Percentiles rank a stretch among this genome's conserved stretches.
Evolutionary conservation across 2,888 invertebrate species (phyloP).

Genomic region (Poecilus cupreus): DNA sequence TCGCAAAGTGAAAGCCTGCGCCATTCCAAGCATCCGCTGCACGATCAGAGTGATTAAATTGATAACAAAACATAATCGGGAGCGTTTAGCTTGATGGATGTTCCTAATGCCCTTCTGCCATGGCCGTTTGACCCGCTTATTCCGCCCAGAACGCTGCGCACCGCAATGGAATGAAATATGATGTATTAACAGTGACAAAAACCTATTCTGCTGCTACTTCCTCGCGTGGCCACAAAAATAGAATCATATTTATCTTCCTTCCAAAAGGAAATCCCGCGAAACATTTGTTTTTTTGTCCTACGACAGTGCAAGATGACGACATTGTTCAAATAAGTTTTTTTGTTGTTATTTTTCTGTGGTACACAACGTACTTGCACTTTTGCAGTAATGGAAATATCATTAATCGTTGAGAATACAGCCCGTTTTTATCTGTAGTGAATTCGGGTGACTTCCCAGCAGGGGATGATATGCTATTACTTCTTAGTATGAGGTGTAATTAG

Average conservation of each 20-base stretch:
- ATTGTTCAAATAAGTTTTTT: slow-evolving; percentile 33
- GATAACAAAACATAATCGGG: slow-evolving; percentile 52
- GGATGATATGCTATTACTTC: too few species aligned
- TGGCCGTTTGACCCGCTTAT: slow-evolving; percentile 54
- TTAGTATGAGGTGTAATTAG: too few species aligned
- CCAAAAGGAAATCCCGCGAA: slow-evolving; percentile 34
- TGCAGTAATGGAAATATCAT: background rate
- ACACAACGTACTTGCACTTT: background rate
- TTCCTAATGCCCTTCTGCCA: slow-evolving; percentile 51
- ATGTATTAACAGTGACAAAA: slow-evolving; percentile 59
- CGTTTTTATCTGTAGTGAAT: too few species aligned
- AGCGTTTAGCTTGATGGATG: slow-evolving; percentile 57
- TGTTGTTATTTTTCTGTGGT: slow-evolving; percentile 1
- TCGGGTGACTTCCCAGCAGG: too few species aligned
- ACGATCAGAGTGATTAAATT: slow-evolving; percentile 38
- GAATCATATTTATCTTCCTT: slow-evolving; percentile 55
- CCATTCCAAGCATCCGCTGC: too few species aligned
- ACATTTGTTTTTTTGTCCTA: slow-evolving; percentile 48
- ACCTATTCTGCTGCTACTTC: slow-evolving; percentile 45
- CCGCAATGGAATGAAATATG: slow-evolving; percentile 52
- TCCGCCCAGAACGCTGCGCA: background rate
- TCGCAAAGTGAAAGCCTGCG: too few species aligned
- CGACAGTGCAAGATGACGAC: slow-evolving; percentile 22
- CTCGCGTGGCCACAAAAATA: slow-evolving; percentile 51
- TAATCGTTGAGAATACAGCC: background rate